Percentiles rank a stretch among this genome's conserved stretches.
Conservation (phyloP, 2,113 vertebrate species). For the Panthera uncia region DNA sequence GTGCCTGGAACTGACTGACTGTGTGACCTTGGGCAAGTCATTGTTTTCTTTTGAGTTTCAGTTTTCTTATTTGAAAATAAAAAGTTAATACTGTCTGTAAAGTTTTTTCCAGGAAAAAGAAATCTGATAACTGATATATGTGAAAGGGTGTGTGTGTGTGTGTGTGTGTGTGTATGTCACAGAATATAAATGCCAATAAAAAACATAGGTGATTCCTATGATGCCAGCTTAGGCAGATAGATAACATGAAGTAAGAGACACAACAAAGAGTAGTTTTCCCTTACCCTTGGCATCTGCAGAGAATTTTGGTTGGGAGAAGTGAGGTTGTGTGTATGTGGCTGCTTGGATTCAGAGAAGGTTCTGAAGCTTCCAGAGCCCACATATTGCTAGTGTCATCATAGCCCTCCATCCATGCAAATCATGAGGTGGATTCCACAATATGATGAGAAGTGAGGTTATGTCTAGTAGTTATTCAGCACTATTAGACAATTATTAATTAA, state of each 20-base stretch:
- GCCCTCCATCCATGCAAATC: neutral
- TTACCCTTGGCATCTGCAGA: neutral
- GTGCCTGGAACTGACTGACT: neutral
- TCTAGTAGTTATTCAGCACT: neutral
- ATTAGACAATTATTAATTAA: neutral
- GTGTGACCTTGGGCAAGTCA: neutral
- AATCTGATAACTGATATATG: neutral
- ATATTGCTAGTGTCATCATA: neutral
- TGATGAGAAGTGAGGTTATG: neutral
- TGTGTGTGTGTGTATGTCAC: neutral
- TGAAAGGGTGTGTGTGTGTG: neutral
- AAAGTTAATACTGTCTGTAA: neutral
- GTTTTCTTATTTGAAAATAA: neutral
- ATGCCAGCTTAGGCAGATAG: neutral
- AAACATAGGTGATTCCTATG: neutral
- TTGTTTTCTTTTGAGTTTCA: constrained; percentile 22
- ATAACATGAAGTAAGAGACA: neutral
- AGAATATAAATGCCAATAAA: neutral
- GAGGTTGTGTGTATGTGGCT: neutral
- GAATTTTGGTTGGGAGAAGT: neutral
- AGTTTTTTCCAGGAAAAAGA: neutral
- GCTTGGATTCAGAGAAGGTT: neutral
- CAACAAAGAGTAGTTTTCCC: neutral
- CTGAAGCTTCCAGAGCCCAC: neutral
- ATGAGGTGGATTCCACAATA: neutral